Evolutionary conservation across 2,888 invertebrate species (phyloP), one percentile per base, ranked within the genome.

Genomic region (Perithous albicinctus): DNA sequence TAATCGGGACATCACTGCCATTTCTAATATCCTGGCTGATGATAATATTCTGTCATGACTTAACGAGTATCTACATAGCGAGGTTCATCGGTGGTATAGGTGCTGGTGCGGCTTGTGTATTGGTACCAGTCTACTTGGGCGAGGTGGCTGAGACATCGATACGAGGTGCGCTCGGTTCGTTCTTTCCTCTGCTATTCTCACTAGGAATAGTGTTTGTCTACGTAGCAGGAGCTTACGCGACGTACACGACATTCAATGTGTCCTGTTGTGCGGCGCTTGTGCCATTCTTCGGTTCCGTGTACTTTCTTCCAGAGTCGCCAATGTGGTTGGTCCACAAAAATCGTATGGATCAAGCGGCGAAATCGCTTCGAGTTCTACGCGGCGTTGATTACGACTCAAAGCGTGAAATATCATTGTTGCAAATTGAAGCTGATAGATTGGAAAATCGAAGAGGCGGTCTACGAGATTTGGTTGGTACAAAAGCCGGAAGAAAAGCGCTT

Each of bases 91-190:
- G 93, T 59, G 94, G 94, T 0, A 92, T 94, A 63, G 94, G 94
- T 7, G 86, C 91, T 0, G 92, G 91, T 0, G 89, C 91, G 0
- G 88, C 89, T 2, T 90, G 93, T n/a, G 93, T 94, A 0, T 90
- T 93, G 20, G 93, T 93, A 1, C 94, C 94, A 0, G 93, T 94
- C 59, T 94, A 94, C 87, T 92, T 94, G 69, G 92, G 93, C 2
- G 95, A 95, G 87, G 93, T 94, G 5, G 93, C 94, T 1, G 93
- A 94, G 18, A 91, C 93, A 5, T 91, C 93, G 20, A 90, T 93
- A 35, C 90, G 94, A 10, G 94, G 94, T 1, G 92, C 93, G n/a
- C 89, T 94, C 0, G 94, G 94, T 0, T 92, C 94, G 2, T 90
- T 90, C 77, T 94, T 94, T 75, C 94, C 94, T 80, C 89, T 95